Conservation (phyloP, 2,888 invertebrate species). For the Cantharis rustica region DNA sequence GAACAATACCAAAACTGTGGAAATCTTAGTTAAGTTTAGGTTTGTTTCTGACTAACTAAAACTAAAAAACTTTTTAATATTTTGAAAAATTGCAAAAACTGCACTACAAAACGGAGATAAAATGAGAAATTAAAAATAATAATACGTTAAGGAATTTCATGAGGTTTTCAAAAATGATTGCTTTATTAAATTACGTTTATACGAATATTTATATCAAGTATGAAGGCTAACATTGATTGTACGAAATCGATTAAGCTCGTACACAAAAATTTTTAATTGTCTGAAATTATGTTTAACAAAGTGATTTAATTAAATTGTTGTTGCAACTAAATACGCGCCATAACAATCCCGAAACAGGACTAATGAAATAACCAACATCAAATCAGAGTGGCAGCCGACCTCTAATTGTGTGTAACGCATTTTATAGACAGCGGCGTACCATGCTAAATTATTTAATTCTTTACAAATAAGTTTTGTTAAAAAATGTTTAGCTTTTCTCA, state of each 20-base stretch:
- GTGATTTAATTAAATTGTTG: conserved; percentile 40
- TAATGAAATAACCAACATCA: conserved; percentile 41
- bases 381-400: conserved; percentile 36
- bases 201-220: background rate
- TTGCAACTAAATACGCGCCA: conserved; percentile 38
- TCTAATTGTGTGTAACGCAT: conserved; percentile 35
- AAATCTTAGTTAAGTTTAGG: conserved; percentile 19
- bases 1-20: conserved; percentile 26
- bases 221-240: background rate
- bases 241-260: background rate
- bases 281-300: conserved; percentile 22
- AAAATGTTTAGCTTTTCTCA: background rate
- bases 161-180: background rate
- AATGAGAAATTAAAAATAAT: background rate
- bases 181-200: background rate
- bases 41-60: background rate
- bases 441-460: background rate
- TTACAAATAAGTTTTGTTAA: background rate
- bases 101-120: background rate
- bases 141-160: background rate
- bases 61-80: background rate
- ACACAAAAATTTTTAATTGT: conserved; percentile 3
- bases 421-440: conserved; percentile 27
- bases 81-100: background rate
- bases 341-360: conserved; percentile 38